Percentiles rank a stretch among this genome's conserved stretches.
Conservation (phyloP, 2,797 vertebrate genomes). For the Melanotaenia trifasciata region DNA sequence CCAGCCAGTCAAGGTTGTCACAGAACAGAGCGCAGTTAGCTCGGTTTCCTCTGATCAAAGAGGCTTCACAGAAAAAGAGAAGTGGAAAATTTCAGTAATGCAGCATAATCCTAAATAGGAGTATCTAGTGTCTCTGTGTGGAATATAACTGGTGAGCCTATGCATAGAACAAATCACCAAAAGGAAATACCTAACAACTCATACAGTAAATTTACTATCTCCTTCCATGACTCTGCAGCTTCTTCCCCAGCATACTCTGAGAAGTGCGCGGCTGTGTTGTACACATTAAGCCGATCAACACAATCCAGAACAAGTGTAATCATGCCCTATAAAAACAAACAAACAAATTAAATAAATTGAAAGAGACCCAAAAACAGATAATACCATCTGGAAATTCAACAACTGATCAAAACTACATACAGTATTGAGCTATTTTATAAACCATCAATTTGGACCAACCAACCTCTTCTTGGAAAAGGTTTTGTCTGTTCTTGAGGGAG, state of each 20-base stretch:
- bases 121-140: not conserved
- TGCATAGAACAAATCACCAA: not conserved
- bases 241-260: slow-evolving; percentile 94
- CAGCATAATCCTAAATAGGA: not conserved
- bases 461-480: slow-evolving; percentile 95
- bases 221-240: slow-evolving; percentile 94
- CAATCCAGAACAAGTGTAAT: slow-evolving; percentile 93
- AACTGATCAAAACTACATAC: not conserved
- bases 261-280: slow-evolving; percentile 94
- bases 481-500: slow-evolving; percentile 93
- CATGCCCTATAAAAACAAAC: slow-evolving; percentile 85
- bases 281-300: slow-evolving; percentile 93
- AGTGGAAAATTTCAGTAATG: not conserved
- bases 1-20: slow-evolving; percentile 95
- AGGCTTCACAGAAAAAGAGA: slow-evolving; percentile 78
- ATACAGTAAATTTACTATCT: slow-evolving; percentile 93
- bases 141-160: not conserved
- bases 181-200: slow-evolving; percentile 88
- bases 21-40: slow-evolving; percentile 95
- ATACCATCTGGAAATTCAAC: not conserved
- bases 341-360: not conserved
- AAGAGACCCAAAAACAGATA: not conserved
- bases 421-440: slow-evolving; percentile 1
- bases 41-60: slow-evolving; percentile 93
- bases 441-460: slow-evolving; percentile 5